Evolutionary conservation across 2,888 invertebrate species (phyloP).

Genomic region (Agrilus cyanescens): DNA sequence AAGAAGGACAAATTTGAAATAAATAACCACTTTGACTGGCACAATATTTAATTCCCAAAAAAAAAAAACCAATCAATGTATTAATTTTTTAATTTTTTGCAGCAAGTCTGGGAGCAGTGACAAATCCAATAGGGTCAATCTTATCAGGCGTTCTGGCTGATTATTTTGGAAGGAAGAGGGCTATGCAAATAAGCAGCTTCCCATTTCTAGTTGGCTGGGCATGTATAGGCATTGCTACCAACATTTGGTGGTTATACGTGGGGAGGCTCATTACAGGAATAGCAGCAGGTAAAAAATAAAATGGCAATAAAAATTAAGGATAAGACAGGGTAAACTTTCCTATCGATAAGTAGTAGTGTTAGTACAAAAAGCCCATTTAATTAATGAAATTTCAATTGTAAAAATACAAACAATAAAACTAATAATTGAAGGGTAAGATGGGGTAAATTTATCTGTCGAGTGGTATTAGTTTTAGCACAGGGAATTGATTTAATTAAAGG

Average conservation of each 20-base stretch:
- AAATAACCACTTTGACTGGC: no score
- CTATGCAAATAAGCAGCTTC: slow-evolving; percentile 54
- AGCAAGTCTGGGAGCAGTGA: slow-evolving; percentile 61
- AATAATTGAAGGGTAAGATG: no score
- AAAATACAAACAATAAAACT: no score
- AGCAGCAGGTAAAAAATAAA: slow-evolving; percentile 46
- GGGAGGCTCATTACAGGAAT: slow-evolving; percentile 60
- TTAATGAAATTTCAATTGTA: not conserved
- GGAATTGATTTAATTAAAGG: no score
- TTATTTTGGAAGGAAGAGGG: slow-evolving; percentile 48
- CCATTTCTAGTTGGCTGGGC: slow-evolving; percentile 61
- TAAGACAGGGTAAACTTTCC: no score
- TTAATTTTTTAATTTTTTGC: slow-evolving; percentile 20
- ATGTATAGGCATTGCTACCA: slow-evolving; percentile 51
- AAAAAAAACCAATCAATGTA: no score
- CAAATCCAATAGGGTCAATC: slow-evolving; percentile 58
- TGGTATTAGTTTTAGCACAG: no score
- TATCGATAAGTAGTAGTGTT: no score
- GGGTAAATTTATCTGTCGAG: no score
- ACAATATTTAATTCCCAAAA: no score
- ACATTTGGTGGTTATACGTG: slow-evolving; percentile 49
- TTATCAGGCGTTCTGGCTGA: slow-evolving; percentile 58
- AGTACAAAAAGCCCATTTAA: no score
- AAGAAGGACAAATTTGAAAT: no score
- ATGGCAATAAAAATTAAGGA: not conserved